Evolutionary conservation across 1,140 invertebrate species (phyloP).

Genomic region (Cotesia vestalis): DNA sequence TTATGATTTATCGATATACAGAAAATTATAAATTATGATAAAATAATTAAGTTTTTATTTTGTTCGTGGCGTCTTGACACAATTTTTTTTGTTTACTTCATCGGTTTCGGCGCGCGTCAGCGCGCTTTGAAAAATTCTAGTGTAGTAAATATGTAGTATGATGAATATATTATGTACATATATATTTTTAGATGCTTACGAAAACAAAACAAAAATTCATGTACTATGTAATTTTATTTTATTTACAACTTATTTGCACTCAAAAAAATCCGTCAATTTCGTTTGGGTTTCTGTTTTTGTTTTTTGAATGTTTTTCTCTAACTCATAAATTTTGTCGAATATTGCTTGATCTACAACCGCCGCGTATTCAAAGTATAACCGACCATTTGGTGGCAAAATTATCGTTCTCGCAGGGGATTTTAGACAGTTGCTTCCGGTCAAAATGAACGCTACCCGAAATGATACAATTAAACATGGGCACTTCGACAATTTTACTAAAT

Average conservation of each 20-base stretch:
- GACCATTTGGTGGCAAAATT: constrained; percentile 4
- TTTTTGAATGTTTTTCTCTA: constrained; percentile 34
- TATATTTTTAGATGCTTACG: too few relatives aligned
- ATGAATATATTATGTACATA: too few relatives aligned
- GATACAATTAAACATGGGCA: constrained; percentile 1
- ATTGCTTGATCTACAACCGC: constrained; percentile 29
- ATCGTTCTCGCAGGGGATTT: constrained; percentile 1
- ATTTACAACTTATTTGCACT: constrained; percentile 15
- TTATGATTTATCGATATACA: too few relatives aligned
- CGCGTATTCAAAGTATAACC: constrained; percentile 11
- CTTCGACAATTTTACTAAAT: not conserved
- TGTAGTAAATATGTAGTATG: too few relatives aligned
- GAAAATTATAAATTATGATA: too few relatives aligned
- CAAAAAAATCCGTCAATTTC: constrained; percentile 31
- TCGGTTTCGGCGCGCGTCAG: too few relatives aligned
- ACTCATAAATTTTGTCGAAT: constrained; percentile 38
- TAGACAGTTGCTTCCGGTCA: too few relatives aligned
- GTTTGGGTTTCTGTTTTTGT: constrained; percentile 32
- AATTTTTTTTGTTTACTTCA: too few relatives aligned
- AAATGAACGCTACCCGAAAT: not conserved
- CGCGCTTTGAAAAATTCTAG: too few relatives aligned
- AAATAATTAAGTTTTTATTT: too few relatives aligned
- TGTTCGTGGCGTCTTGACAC: too few relatives aligned
- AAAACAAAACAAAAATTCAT: constrained; percentile 11
- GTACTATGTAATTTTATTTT: not conserved